phyloP scores from a whole-genome alignment of 2,113 vertebrate species.

The Eudyptes chrysolophus region DNA sequence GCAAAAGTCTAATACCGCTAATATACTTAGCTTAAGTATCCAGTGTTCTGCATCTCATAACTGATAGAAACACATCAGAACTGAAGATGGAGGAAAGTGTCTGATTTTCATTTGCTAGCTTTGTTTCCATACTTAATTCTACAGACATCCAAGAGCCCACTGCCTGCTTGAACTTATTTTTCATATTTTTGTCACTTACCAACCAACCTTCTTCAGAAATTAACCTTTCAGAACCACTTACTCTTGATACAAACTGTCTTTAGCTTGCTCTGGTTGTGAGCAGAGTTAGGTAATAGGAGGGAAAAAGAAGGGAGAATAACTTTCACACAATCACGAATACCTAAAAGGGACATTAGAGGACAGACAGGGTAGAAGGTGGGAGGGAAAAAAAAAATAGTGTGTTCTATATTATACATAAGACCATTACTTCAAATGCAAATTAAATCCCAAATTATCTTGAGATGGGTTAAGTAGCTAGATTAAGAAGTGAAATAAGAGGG shows the following conservation, averaged over 20 bases:
- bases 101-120: not conserved
- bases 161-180: not conserved
- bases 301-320: not conserved
- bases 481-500: not conserved
- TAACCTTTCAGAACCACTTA: not conserved
- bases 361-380: not conserved
- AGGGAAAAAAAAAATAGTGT: not conserved
- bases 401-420: not conserved
- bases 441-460: not conserved
- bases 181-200: not conserved
- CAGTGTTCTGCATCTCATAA: not conserved
- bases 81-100: not conserved
- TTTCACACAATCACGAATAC: not conserved
- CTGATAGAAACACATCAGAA: not conserved
- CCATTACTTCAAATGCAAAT: not conserved
- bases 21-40: not conserved
- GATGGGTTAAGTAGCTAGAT: not conserved
- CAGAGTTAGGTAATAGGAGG: accelerated
- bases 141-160: not conserved
- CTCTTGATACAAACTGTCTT: not conserved
- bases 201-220: not conserved
- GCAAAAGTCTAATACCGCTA: not conserved
- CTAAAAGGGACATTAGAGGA: not conserved
- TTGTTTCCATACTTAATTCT: not conserved
- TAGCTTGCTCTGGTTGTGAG: not conserved